Evolutionary conservation across 2,888 invertebrate species (phyloP).

Genomic region (Nasonovia ribisnigri): DNA sequence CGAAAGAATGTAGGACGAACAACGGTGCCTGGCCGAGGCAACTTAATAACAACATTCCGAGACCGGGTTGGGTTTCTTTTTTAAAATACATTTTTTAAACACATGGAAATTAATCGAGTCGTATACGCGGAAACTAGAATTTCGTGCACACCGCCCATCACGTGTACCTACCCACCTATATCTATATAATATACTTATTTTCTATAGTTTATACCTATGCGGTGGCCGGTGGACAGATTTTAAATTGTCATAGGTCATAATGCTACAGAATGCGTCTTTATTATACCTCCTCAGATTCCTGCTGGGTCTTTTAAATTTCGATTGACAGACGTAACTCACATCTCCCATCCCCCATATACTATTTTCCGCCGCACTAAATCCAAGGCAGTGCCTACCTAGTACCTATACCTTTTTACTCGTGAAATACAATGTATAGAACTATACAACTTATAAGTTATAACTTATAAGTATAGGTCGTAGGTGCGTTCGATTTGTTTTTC

Average conservation of each 20-base stretch:
- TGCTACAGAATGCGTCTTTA: background rate
- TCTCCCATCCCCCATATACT: background rate
- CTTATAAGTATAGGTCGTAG: background rate
- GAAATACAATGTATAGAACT: background rate
- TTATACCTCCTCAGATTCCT: background rate
- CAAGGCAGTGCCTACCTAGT: background rate
- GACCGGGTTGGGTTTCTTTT: slow-evolving; percentile 57
- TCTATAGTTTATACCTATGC: too few relatives aligned
- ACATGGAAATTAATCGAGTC: slow-evolving; percentile 47
- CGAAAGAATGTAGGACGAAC: slow-evolving; percentile 65
- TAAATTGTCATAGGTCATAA: slow-evolving; percentile 18
- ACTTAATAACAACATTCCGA: slow-evolving; percentile 64
- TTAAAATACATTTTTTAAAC: slow-evolving; percentile 18
- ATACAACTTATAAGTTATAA: too few relatives aligned
- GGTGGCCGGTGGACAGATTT: background rate
- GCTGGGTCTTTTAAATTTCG: background rate
- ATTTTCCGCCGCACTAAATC: background rate
- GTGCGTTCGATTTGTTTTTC: background rate
- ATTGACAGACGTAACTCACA: background rate
- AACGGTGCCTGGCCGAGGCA: slow-evolving; percentile 54
- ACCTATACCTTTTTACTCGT: too few relatives aligned
- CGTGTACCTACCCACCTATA: background rate
- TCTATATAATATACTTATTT: background rate
- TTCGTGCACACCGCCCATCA: background rate
- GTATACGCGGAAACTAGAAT: slow-evolving; percentile 51